Percentiles rank a stretch among this genome's conserved stretches.
phyloP scores from a whole-genome alignment of 2,113 vertebrate genomes.

The Gallinago paraguaiae region DNA sequence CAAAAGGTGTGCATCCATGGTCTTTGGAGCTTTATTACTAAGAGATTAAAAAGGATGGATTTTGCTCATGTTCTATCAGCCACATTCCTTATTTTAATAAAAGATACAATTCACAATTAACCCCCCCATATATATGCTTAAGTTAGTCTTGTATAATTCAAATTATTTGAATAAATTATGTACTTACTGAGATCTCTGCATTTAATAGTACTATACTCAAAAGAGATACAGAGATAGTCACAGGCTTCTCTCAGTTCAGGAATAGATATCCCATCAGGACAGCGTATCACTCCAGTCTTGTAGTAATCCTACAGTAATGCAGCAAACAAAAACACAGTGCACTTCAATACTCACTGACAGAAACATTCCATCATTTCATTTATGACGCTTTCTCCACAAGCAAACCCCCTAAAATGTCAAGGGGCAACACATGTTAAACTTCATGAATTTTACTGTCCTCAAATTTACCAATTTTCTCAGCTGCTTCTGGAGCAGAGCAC shows the following conservation, averaged over 20 bases:
- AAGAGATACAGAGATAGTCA: slow-evolving; percentile 99
- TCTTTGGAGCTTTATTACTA: background rate
- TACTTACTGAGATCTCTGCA: slow-evolving; percentile 99
- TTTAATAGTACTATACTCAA: slow-evolving; percentile 99
- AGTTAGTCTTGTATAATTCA: background rate
- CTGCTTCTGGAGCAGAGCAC: background rate
- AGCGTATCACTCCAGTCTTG: slow-evolving; percentile 97
- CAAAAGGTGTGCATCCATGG: background rate
- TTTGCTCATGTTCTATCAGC: background rate
- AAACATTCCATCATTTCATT: background rate
- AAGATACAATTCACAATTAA: background rate
- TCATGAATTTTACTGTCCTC: background rate
- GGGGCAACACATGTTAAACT: background rate
- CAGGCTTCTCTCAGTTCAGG: slow-evolving; percentile 97
- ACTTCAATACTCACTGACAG: background rate
- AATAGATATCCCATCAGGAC: slow-evolving; percentile 98
- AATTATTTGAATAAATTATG: background rate
- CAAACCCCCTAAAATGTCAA: background rate
- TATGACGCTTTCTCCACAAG: background rate
- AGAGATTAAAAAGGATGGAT: background rate
- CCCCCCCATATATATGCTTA: background rate
- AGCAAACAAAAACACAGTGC: background rate
- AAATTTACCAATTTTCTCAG: background rate
- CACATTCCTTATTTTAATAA: background rate
- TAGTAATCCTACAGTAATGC: slow-evolving; percentile 89